Percentiles rank a stretch among this genome's conserved stretches.
These are phyloP conservation scores for Oconnorella tubifera DNA, from an alignment of 2,888 invertebrate species.

Conservation along the genomic window DNA sequence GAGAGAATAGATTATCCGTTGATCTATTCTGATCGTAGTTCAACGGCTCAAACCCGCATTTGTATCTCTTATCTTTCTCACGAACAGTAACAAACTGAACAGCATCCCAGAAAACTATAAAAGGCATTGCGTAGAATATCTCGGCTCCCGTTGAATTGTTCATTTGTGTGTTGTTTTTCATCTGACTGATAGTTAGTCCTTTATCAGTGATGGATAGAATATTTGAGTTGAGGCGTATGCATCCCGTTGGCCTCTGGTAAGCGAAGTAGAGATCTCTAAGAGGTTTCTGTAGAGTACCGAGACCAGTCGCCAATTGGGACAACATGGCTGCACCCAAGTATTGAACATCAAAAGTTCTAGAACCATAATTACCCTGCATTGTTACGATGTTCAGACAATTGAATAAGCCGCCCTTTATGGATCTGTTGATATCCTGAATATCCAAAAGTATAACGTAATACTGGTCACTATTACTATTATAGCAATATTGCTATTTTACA, in stretches of 20 bases:
- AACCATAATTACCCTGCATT: not conserved
- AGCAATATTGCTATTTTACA: too few species aligned
- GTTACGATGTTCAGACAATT: not conserved
- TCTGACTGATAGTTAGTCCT: slow-evolving; percentile 6
- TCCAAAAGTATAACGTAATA: too few species aligned
- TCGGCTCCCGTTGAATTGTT: not conserved
- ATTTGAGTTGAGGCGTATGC: not conserved
- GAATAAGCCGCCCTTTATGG: not conserved
- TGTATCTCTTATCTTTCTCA: not conserved
- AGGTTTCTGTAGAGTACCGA: slow-evolving; percentile 6
- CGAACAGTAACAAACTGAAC: slow-evolving; percentile 3
- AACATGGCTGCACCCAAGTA: not conserved
- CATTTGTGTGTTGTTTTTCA: not conserved
- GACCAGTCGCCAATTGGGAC: not conserved
- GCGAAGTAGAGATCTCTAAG: slow-evolving; percentile 6
- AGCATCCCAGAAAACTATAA: slow-evolving; percentile 3
- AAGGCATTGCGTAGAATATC: slow-evolving; percentile 7
- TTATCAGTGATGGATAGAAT: not conserved
- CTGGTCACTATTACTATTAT: too few species aligned
- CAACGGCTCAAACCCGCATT: slow-evolving; percentile 9
- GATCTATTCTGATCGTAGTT: not conserved
- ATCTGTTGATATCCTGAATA: too few species aligned
- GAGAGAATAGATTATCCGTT: not conserved
- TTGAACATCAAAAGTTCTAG: not conserved
- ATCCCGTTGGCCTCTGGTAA: slow-evolving; percentile 4